Percentiles rank a stretch among this genome's conserved stretches.
These are phyloP conservation scores for Muscidifurax raptorellus DNA, from an alignment of 1,140 invertebrate genomes.

Conservation along the genomic window DNA sequence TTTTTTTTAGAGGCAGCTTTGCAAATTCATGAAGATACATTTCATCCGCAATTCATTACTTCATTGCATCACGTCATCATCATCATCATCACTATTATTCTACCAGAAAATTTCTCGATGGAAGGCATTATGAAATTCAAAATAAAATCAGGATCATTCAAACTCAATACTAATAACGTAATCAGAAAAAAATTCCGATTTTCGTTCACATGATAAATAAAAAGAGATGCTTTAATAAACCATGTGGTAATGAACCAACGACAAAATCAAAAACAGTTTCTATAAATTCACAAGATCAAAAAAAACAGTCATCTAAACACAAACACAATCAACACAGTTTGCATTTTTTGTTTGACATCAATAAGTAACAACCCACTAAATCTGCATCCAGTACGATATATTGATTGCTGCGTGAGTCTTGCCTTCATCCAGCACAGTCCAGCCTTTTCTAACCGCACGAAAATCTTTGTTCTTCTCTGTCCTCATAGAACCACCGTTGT, in stretches of 20 bases:
- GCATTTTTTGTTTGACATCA: background rate
- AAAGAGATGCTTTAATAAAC: too few species aligned
- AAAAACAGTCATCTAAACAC: background rate
- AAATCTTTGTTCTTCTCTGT: slow-evolving; percentile 13
- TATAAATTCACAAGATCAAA: background rate
- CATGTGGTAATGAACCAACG: too few species aligned
- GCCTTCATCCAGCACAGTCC: background rate
- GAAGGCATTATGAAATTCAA: too few species aligned
- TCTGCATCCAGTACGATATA: background rate
- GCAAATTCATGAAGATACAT: too few species aligned
- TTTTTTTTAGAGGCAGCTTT: background rate
- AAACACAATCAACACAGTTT: background rate
- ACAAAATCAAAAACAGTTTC: too few species aligned
- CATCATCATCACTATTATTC: too few species aligned
- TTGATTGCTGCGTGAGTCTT: background rate
- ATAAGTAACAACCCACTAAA: background rate
- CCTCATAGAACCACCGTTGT: slow-evolving; percentile 71
- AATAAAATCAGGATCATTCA: too few species aligned
- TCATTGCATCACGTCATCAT: too few species aligned
- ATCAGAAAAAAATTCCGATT: too few species aligned
- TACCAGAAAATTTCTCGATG: background rate
- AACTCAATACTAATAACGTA: too few species aligned
- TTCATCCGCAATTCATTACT: too few species aligned
- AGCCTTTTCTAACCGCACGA: background rate
- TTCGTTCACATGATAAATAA: too few species aligned